Conservation (phyloP, 2,888 invertebrate species). For the Phaonia tiefii region DNA sequence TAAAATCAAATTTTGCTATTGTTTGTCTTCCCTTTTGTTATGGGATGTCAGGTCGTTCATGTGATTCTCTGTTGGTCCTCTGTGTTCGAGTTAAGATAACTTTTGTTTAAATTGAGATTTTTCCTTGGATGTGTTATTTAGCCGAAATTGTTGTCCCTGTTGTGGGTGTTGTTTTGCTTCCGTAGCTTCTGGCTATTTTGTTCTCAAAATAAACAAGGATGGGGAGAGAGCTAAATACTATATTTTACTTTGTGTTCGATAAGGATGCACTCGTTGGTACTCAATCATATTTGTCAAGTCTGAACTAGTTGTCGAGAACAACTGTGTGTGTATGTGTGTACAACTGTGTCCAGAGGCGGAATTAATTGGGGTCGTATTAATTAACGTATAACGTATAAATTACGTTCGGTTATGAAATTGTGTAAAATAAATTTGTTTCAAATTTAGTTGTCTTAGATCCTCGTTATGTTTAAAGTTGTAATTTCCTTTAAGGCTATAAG, state of each 20-base stretch:
- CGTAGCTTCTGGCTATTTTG: slow-evolving; percentile 30
- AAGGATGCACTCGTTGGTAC: not conserved
- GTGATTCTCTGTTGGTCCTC: not conserved
- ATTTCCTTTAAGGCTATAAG: no score
- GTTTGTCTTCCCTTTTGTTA: not conserved
- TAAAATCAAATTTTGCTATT: no score
- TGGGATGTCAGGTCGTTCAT: not conserved
- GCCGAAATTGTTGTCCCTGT: slow-evolving; percentile 3
- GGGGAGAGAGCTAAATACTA: not conserved
- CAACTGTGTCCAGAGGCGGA: no score
- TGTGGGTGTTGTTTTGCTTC: not conserved
- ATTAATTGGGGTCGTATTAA: no score
- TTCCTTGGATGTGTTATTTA: slow-evolving; percentile 9
- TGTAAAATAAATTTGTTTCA: no score
- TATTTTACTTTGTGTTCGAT: not conserved
- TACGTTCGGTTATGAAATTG: no score
- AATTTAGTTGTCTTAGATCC: no score
- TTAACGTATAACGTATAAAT: no score
- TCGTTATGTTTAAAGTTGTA: no score
- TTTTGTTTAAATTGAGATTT: slow-evolving; percentile 35
- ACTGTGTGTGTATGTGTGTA: not conserved
- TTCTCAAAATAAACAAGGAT: slow-evolving; percentile 1
- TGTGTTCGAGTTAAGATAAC: not conserved
- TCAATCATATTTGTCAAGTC: not conserved
- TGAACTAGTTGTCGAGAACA: not conserved